Conservation (phyloP, 2,888 invertebrate species). For the Spisula subtruncata region DNA sequence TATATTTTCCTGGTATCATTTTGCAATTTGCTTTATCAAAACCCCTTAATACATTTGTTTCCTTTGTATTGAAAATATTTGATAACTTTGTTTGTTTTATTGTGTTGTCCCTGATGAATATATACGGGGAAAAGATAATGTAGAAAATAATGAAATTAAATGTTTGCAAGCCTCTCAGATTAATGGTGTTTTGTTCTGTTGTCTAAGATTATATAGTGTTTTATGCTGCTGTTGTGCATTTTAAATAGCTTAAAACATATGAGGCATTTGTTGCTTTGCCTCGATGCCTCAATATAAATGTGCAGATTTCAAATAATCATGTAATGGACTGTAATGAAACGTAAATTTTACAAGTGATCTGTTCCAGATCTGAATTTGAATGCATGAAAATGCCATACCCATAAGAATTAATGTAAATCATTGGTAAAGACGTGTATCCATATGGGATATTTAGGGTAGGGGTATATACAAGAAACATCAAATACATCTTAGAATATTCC, state of each 20-base stretch:
- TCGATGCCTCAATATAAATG: not conserved
- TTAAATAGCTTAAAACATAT: slow-evolving; percentile 10
- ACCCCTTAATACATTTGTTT: not conserved
- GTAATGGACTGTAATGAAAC: too few species aligned
- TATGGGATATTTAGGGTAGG: too few species aligned
- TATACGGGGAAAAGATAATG: not conserved
- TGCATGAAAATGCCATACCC: too few species aligned
- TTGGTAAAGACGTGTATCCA: too few species aligned
- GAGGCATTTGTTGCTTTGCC: not conserved
- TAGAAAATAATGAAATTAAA: not conserved
- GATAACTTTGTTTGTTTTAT: not conserved
- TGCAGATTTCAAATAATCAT: not conserved
- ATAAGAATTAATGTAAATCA: too few species aligned
- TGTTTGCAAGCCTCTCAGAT: not conserved
- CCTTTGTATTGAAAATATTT: too few species aligned
- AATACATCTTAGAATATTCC: not conserved
- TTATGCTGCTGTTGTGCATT: not conserved
- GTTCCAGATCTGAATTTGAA: too few species aligned
- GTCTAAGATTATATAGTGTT: not conserved
- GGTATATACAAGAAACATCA: too few species aligned
- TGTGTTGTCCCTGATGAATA: not conserved
- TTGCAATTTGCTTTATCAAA: not conserved
- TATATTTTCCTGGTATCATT: too few species aligned
- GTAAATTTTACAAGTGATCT: too few species aligned
- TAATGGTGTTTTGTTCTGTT: not conserved